A percentile compares a stretch with the other conserved stretches of the same genome.
Conservation (phyloP, 2,797 vertebrate genomes). For the Tokudaia tokunoshimensis region DNA sequence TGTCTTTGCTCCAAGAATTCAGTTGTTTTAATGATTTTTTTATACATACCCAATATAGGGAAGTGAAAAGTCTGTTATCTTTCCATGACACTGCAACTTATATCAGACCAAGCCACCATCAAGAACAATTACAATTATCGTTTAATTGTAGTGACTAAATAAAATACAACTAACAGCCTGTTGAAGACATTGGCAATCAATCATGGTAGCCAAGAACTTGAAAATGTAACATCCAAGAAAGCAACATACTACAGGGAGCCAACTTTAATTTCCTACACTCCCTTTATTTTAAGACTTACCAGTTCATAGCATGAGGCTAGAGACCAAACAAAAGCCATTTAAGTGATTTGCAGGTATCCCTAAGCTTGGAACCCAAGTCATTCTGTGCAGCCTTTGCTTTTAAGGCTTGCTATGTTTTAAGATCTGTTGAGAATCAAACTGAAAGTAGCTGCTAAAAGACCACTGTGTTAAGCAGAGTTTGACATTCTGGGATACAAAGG, state of each 20-base stretch:
- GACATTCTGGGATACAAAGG: neutral
- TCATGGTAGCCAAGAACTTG: neutral
- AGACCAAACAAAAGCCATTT: neutral
- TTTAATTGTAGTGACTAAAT: neutral
- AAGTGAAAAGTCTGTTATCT: neutral
- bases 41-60: neutral
- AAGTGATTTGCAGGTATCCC: neutral
- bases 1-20: conserved; percentile 54
- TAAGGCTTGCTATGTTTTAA: neutral
- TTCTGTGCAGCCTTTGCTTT: neutral
- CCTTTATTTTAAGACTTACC: conserved; percentile 49
- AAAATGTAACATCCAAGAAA: neutral
- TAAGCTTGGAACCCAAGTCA: neutral
- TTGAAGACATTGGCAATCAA: neutral
- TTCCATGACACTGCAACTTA: neutral
- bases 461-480: neutral
- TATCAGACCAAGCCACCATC: neutral
- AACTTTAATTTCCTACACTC: neutral
- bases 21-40: conserved; percentile 64
- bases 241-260: neutral
- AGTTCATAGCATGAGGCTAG: neutral
- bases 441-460: conserved; percentile 16
- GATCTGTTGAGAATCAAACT: conserved; percentile 8
- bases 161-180: neutral
- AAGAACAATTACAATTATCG: neutral